phyloP scores from a whole-genome alignment of 2,888 invertebrate species.

The Mythimna vitellina region DNA sequence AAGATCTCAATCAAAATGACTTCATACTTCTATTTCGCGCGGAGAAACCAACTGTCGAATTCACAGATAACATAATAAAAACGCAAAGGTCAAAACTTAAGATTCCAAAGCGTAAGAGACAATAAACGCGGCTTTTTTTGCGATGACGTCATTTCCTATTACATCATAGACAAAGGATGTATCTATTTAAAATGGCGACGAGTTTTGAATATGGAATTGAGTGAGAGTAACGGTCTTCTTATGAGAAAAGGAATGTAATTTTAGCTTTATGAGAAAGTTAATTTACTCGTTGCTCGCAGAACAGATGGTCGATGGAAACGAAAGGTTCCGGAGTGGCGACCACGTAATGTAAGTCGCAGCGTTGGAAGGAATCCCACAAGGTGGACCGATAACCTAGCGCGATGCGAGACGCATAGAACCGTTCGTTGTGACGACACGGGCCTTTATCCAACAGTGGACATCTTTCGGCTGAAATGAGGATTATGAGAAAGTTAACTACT shows the following conservation, averaged over 20 bases:
- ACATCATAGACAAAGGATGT: slow-evolving; percentile 62
- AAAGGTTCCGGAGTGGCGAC: too few species aligned
- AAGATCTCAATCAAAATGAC: background rate
- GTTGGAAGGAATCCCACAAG: too few species aligned
- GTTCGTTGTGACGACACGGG: too few species aligned
- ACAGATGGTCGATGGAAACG: too few species aligned
- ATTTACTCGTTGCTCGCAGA: too few species aligned
- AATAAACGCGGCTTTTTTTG: slow-evolving; percentile 60
- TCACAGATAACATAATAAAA: slow-evolving; percentile 10
- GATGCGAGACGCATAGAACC: too few species aligned
- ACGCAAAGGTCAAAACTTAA: slow-evolving; percentile 45
- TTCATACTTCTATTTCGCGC: background rate
- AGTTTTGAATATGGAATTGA: slow-evolving; percentile 50
- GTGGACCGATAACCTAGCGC: too few species aligned
- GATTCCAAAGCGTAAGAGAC: slow-evolving; percentile 52
- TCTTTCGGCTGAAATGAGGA: too few species aligned
- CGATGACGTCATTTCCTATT: slow-evolving; percentile 65
- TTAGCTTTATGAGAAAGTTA: background rate
- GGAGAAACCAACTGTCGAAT: slow-evolving; percentile 16
- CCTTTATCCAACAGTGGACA: too few species aligned
- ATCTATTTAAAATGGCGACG: slow-evolving; percentile 54
- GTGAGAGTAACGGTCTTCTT: slow-evolving; percentile 55
- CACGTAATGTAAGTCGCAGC: too few species aligned
- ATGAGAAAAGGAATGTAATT: slow-evolving; percentile 12
- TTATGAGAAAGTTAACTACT: too few species aligned